Evolutionary conservation across 1,140 invertebrate genomes (phyloP).

Genomic region (Drosophila funebris): DNA sequence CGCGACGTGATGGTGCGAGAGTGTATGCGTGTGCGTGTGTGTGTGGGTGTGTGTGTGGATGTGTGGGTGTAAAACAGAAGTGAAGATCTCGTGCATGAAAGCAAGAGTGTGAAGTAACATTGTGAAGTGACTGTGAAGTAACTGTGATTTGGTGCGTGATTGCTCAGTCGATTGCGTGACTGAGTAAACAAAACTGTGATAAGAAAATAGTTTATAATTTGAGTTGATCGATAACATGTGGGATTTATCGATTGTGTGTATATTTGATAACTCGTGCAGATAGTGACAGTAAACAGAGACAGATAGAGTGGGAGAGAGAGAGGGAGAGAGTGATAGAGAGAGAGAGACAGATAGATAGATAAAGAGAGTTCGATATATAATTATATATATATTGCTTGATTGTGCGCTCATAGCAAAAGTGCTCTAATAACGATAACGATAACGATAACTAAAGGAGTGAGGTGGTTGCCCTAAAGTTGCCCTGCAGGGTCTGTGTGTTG

Average conservation of each 20-base stretch:
- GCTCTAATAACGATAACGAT: conserved; percentile 39
- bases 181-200: conserved; percentile 34
- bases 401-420: conserved; percentile 51
- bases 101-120: conserved; percentile 54
- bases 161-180: conserved; percentile 39
- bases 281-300: conserved; percentile 9
- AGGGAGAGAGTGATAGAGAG: conserved; percentile 12
- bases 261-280: conserved; percentile 25
- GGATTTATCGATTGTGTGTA: conserved; percentile 17
- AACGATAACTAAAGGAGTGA: conserved; percentile 32
- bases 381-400: conserved; percentile 34
- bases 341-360: conserved; percentile 12
- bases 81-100: conserved; percentile 44
- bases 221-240: conserved; percentile 17
- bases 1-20: conserved; percentile 21
- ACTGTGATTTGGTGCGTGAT: conserved; percentile 32
- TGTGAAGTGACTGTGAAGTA: conserved; percentile 37
- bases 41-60: conserved; percentile 13
- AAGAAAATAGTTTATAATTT: conserved; percentile 7
- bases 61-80: conserved; percentile 10
- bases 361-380: conserved; percentile 16
- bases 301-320: background rate
- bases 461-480: conserved; percentile 20
- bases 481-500: conserved; percentile 20
- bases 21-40: conserved; percentile 11